Evolutionary conservation across 2,888 invertebrate genomes (phyloP), one percentile per base, ranked within the genome.

Genomic region (Craniophora ligustri): DNA sequence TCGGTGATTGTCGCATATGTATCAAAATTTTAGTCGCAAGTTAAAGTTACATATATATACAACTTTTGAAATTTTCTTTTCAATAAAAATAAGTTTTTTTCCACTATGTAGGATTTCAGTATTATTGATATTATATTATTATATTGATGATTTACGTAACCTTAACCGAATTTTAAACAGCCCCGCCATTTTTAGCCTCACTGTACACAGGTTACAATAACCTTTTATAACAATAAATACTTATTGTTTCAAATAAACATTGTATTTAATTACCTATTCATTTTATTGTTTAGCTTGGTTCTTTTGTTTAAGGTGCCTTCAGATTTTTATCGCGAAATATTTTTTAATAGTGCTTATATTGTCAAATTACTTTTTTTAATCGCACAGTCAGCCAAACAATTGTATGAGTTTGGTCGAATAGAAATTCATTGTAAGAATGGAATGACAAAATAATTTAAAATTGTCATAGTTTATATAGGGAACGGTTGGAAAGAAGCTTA

Each of bases 241-340:
- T n/a, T 36, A 45, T 45, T 58, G 58, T 64, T 55, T 16, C 11
- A 3, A 36, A 49, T 18, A 65, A 41, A 47, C 32, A 13, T 6
- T 5, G 13, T 10, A 2, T 34, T n/a, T 42, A 7, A 21, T n/a
- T n/a, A n/a, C n/a, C 2, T 5, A 30, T 11, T 26, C n/a, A 39
- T 47, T 32, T 44, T 23, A 58, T 58, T 44, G 49, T 57, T 49
- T n/a, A 5, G 14, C 7, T 28, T 15, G 5, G 35, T 57, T 65
- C 49, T 49, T 44, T 65, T 58, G 66, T 58, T 45, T 28, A 8
- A 10, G 8, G n/a, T 2, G 10, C 31, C 5, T 5, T n/a, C 19
- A 31, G 39, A 64, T 61, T 7, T 30, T 32, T 32, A 62, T 65
- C 50, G 3, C 15, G 5, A 5, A n/a, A n/a, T n/a, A n/a, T 5